Evolutionary conservation across 2,797 vertebrate genomes (phyloP).

Genomic region (Chrosomus eos): DNA sequence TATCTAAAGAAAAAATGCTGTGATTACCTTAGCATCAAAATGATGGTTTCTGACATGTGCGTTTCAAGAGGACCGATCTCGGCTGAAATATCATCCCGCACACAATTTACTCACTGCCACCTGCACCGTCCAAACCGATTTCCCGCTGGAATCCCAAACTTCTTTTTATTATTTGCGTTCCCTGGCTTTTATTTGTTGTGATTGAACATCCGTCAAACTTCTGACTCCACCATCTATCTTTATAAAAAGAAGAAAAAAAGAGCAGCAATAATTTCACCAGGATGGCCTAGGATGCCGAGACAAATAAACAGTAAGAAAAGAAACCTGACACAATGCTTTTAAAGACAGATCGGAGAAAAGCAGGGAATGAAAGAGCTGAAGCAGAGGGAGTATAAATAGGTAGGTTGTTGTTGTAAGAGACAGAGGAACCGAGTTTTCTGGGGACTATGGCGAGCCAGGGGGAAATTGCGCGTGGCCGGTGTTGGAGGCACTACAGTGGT

Average conservation of each 20-base stretch:
- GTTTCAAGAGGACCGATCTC: conserved; percentile 16
- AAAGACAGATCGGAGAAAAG: conserved; percentile 31
- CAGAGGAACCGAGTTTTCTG: conserved; percentile 20
- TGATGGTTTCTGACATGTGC: conserved; percentile 48
- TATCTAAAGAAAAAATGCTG: conserved; percentile 17
- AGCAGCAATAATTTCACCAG: conserved; percentile 11
- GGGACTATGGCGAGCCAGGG: conserved; percentile 16
- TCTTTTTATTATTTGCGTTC: conserved; percentile 38
- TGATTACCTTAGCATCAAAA: conserved; percentile 39
- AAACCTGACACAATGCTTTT: conserved; percentile 16
- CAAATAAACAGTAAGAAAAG: conserved; percentile 54
- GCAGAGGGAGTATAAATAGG: conserved; percentile 44
- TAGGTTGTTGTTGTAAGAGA: conserved; percentile 35
- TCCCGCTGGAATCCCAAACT: conserved; percentile 27
- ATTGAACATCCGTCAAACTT: conserved; percentile 51
- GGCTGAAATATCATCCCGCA: background rate
- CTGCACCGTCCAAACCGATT: conserved; percentile 25
- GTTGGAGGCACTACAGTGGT: conserved; percentile 36
- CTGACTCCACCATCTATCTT: conserved; percentile 49
- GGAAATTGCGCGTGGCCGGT: conserved; percentile 49
- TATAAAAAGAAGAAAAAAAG: conserved; percentile 21
- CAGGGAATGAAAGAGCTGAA: conserved; percentile 15
- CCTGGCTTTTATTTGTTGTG: conserved; percentile 46
- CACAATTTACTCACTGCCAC: conserved; percentile 9
- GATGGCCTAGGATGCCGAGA: conserved; percentile 15